Evolutionary conservation across 2,113 vertebrate genomes (phyloP), one percentile per base, ranked within the genome.

Genomic region (Siniperca chuatsi): DNA sequence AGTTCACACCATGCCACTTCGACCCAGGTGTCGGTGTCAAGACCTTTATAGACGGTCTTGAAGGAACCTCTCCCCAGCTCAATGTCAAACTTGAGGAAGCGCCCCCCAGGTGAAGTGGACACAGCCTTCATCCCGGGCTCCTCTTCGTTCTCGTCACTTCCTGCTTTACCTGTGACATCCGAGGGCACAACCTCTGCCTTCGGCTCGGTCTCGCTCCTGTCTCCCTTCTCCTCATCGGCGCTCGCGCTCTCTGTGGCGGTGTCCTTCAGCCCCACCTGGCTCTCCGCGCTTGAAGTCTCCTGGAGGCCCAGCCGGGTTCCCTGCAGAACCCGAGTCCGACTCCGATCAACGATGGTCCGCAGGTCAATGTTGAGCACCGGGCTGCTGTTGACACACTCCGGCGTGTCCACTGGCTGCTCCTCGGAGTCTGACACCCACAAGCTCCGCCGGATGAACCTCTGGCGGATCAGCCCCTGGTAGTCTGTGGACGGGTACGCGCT

Each of bases 11-110:
- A 99, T 0, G 98, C 98, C 25, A 99, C 98, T 78, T 99, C 98
- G 60, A 99, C 98, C 98, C 98, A 99, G 10, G 98, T 99, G 79
- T 99, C 98, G 0, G 98, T 99, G 94, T 99, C 98, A 79, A 99
- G 96, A 7, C 98, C 98, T 87, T 99, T 99, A 83, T 99, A 99
- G 88, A 99, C 98, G 0, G 98, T 99, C 94, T 99, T 99, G 95
- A 99, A 99, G 78, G 98, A 99, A 44, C 98, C 98, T 57, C 98
- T 96, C 6, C 98, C 98, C 60, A 99, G 96, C 90, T 99, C 98
- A 67, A 99, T 99, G 92, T 99, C 98, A 91, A 99, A 99, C 96
- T 99, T 99, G n/a, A 99, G 96, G 90, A 99, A 99, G 75, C 98
- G 96, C 68, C 98, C 98, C 4, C 98, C 96, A 5, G 97, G 96